phyloP scores from a whole-genome alignment of 2,797 vertebrate species.

The Siniperca scherzeri region DNA sequence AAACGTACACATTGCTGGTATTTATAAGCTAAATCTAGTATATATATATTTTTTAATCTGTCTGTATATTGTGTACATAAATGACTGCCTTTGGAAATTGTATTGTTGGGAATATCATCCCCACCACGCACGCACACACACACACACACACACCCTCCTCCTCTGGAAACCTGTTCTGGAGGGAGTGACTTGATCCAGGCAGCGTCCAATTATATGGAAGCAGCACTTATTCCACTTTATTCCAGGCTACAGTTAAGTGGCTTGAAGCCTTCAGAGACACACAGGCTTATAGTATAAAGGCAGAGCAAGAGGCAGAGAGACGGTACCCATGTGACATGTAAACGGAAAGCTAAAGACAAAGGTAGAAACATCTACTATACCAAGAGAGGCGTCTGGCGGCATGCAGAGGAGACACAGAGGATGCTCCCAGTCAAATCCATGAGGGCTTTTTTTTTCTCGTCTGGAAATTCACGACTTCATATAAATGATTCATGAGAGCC shows the following conservation, averaged over 20 bases:
- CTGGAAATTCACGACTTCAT: slow-evolving; percentile 75
- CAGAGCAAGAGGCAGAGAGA: slow-evolving; percentile 57
- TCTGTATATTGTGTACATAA: slow-evolving; percentile 23
- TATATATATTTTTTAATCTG: not conserved
- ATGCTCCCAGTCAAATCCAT: slow-evolving; percentile 72
- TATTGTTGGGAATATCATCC: slow-evolving; percentile 40
- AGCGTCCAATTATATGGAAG: slow-evolving; percentile 83
- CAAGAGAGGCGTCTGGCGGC: slow-evolving; percentile 52
- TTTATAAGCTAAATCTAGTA: not conserved
- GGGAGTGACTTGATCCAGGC: slow-evolving; percentile 84
- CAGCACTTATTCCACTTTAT: slow-evolving; percentile 83
- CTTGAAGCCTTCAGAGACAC: slow-evolving; percentile 74
- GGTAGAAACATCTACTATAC: slow-evolving; percentile 63
- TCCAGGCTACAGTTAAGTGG: slow-evolving; percentile 78
- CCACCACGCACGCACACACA: not conserved
- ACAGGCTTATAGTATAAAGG: slow-evolving; percentile 62
- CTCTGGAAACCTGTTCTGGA: slow-evolving; percentile 80
- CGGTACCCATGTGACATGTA: slow-evolving; percentile 72
- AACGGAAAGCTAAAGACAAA: slow-evolving; percentile 68
- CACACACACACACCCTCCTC: slow-evolving; percentile 46
- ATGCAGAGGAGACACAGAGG: slow-evolving; percentile 63
- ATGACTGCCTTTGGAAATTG: slow-evolving; percentile 36
- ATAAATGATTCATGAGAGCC: slow-evolving; percentile 81
- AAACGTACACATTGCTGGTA: not conserved
- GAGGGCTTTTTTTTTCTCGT: slow-evolving; percentile 56